phyloP scores from a whole-genome alignment of 2,888 invertebrate species.

The Brachypterus glaber region DNA sequence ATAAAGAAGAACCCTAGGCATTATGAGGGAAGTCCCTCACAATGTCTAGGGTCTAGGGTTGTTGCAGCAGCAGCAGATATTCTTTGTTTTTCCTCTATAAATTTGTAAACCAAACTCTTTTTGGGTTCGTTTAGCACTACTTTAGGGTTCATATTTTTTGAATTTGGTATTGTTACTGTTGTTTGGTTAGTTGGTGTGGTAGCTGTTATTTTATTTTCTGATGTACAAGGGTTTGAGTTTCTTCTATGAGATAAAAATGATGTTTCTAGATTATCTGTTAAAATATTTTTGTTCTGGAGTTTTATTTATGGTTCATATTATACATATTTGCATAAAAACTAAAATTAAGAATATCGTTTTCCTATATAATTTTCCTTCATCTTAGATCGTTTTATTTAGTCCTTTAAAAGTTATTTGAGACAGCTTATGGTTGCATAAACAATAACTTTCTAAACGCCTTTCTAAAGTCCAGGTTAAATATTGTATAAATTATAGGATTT shows the following conservation, averaged over 20 bases:
- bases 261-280: conserved; percentile 46
- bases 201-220: conserved; percentile 22
- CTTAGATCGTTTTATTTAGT: too few relatives aligned
- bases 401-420: too few relatives aligned
- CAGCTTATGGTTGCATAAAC: conserved; percentile 46
- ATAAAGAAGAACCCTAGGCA: too few relatives aligned
- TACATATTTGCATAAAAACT: too few relatives aligned
- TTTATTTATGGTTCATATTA: too few relatives aligned
- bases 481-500: conserved; percentile 90
- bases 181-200: conserved; percentile 12
- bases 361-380: too few relatives aligned
- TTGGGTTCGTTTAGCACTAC: conserved; percentile 36
- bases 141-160: conserved; percentile 27
- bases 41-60: conserved; percentile 84
- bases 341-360: too few relatives aligned
- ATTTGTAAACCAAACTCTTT: conserved; percentile 66
- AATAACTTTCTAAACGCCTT: conserved; percentile 78
- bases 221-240: conserved; percentile 33
- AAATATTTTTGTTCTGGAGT: conserved; percentile 48
- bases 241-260: conserved; percentile 41
- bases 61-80: conserved; percentile 91
- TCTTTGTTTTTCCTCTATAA: conserved; percentile 80
- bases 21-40: too few relatives aligned
- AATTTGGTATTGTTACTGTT: conserved; percentile 27
- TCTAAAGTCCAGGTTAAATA: conserved; percentile 89